Evolutionary conservation across 2,888 invertebrate species (phyloP), one percentile per base, ranked within the genome.

Genomic region (Calephelis perditalis): DNA sequence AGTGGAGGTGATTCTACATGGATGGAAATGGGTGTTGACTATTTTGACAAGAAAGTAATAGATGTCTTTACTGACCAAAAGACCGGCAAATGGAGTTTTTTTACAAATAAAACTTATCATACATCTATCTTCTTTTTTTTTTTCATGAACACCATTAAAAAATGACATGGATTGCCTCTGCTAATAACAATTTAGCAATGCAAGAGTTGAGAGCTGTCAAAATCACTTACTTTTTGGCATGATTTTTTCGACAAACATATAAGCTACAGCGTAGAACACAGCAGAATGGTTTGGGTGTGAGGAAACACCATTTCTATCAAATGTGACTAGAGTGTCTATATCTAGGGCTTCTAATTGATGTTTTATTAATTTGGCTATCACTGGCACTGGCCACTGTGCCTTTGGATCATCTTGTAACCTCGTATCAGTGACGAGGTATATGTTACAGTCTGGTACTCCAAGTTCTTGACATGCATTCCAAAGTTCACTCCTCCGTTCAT

Each of bases 271-370:
- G 86, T 95, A 95, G 81, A 95, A 97, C 66, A 97, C 93, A 64
- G 97, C 95, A 66, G 93, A 94, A 80, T 99, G 99, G 89, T 99
- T 99, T 36, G 93, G 91, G 87, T 99, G 99, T 7, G 95, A 94
- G 70, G 98, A 98, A 7, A 99, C 95, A 58, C 99, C 99, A 77
- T 95, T 92, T 74, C 95, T 94, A 86, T 99, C 99, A 91, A 99
- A 99, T 12, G 99, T 98, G 60, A 99, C 93, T 59, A 99, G 91
- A 2, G 96, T 95, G 75, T 96, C 95, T 74, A 97, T 95, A 72
- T 94, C 94, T 72, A 96, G 91, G 62, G 92, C 91, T 80, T 96
- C 95, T 47, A 97, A 84, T 63, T 95, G 92, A 66, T 86, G 86
- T 43, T 83, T 80, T 63, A 90, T 77, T 57, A 90, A 68, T 62